Conservation (phyloP, 2,888 invertebrate genomes). For the Drosophila multiciliata region DNA sequence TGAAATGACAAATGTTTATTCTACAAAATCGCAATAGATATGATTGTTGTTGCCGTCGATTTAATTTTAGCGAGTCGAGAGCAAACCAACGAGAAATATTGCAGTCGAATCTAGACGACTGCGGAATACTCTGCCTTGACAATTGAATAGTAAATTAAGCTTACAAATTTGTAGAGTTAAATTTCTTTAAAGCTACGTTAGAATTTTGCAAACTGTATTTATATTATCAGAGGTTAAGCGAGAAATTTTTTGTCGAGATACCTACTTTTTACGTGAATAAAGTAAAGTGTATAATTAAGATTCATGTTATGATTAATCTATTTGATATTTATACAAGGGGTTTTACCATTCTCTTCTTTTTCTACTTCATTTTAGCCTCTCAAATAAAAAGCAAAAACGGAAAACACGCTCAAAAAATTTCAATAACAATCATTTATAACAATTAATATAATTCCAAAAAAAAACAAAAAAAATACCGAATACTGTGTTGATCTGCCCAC, state of each 20-base stretch:
- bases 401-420: slow-evolving; percentile 9
- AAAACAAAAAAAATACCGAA: not conserved
- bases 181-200: not conserved
- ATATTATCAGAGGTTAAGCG: not conserved
- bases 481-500: slow-evolving; percentile 4
- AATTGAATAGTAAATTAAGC: not conserved
- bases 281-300: not conserved
- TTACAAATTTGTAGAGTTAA: not conserved
- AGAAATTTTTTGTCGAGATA: not conserved
- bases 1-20: slow-evolving; percentile 23
- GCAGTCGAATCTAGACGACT: not conserved
- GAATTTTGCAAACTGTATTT: not conserved
- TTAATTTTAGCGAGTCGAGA: slow-evolving; percentile 10
- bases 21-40: slow-evolving; percentile 21
- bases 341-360: slow-evolving; percentile 10
- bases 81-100: not conserved
- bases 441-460: slow-evolving; percentile 10
- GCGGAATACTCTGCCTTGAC: not conserved
- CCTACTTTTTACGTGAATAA: not conserved
- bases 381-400: slow-evolving; percentile 8
- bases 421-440: slow-evolving; percentile 50
- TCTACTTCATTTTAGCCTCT: slow-evolving; percentile 24
- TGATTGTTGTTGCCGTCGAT: slow-evolving; percentile 1
- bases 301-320: not conserved
- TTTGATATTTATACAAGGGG: slow-evolving; percentile 2